phyloP scores from a whole-genome alignment of 2,113 vertebrate genomes.

The Paramisgurnus dabryanus region DNA sequence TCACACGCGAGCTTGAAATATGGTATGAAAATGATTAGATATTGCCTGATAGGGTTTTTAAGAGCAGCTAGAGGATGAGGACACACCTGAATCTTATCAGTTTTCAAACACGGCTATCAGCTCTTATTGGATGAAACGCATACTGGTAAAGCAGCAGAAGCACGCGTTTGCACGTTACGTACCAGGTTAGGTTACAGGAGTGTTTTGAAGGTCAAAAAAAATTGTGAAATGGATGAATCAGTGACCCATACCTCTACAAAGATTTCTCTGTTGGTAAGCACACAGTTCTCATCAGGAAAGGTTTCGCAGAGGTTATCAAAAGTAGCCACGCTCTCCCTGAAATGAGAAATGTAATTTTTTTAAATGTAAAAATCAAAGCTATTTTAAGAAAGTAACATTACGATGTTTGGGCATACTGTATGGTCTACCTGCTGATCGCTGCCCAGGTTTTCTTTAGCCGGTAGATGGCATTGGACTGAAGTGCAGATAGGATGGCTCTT shows the following conservation, averaged over 20 bases:
- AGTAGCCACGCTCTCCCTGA: slow-evolving; percentile 74
- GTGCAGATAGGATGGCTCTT: slow-evolving; percentile 83
- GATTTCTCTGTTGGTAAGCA: slow-evolving; percentile 80
- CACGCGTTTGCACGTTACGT: background rate
- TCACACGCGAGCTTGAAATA: background rate
- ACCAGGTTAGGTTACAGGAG: background rate
- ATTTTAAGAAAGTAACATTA: too few species aligned
- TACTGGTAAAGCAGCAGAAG: background rate
- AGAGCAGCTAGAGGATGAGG: background rate
- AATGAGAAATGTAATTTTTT: slow-evolving; percentile 32
- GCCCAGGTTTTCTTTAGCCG: slow-evolving; percentile 86
- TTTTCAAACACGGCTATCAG: slow-evolving; percentile 58
- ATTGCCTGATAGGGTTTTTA: background rate
- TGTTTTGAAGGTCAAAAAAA: background rate
- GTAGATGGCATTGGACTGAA: slow-evolving; percentile 87
- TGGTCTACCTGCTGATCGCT: slow-evolving; percentile 76
- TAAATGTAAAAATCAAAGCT: background rate
- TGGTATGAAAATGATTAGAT: background rate
- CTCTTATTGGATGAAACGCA: slow-evolving; percentile 3
- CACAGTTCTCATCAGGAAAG: slow-evolving; percentile 86
- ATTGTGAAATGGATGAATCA: background rate
- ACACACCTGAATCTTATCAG: slow-evolving; percentile 29
- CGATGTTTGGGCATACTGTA: too few species aligned
- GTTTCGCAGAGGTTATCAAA: slow-evolving; percentile 84
- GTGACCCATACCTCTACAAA: slow-evolving; percentile 73